These are phyloP conservation scores for Hypsibius dujardini DNA, from an alignment of 1,140 invertebrate genomes.

Conservation along the genomic window DNA sequence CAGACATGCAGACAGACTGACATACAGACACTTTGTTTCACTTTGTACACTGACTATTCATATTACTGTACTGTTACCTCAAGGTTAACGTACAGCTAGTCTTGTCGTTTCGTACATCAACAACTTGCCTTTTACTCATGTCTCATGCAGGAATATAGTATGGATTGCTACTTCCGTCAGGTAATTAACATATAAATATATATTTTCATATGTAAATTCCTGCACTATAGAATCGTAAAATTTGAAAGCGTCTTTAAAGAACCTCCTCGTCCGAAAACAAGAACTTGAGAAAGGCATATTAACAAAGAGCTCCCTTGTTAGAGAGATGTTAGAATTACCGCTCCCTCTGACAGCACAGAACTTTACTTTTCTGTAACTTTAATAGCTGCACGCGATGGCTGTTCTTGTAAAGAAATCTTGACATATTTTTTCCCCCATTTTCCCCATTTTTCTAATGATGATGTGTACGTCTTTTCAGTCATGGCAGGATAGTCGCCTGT, in stretches of 20 bases:
- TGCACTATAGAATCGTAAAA: conserved; percentile 23
- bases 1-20: background rate
- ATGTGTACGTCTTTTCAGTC: conserved; percentile 40
- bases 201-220: no score
- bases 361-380: no score
- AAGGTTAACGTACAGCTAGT: background rate
- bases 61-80: background rate
- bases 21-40: background rate
- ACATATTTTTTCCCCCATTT: no score
- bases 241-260: conserved; percentile 27
- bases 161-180: conserved; percentile 84
- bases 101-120: background rate
- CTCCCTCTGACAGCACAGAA: no score
- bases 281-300: no score
- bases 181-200: conserved; percentile 29
- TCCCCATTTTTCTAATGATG: background rate
- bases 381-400: no score
- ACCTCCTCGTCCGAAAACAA: conserved; percentile 8
- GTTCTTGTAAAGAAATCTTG: no score
- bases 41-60: background rate
- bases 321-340: no score
- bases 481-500: conserved; percentile 61
- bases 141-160: conserved; percentile 62
- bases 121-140: background rate
- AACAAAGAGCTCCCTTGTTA: no score